phyloP scores from a whole-genome alignment of 1,140 invertebrate species.

The Trypoxylus dichotomus region DNA sequence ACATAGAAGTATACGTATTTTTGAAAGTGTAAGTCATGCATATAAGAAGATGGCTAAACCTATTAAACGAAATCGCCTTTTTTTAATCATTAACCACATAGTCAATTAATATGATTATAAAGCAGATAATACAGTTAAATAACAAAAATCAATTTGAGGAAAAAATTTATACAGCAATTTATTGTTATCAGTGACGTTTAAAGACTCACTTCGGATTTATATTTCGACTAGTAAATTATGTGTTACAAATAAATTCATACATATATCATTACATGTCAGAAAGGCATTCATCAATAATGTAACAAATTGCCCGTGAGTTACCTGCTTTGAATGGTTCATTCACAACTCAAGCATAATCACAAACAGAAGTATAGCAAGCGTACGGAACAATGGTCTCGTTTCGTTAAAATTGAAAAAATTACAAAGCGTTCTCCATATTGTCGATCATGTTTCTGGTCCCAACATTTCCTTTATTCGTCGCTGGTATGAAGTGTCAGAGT shows the following conservation, averaged over 20 bases:
- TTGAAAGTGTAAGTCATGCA: too few relatives aligned
- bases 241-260: not conserved
- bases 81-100: too few relatives aligned
- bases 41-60: too few relatives aligned
- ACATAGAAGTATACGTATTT: too few relatives aligned
- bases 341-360: constrained; percentile 12
- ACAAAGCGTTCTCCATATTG: not conserved
- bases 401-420: constrained; percentile 23
- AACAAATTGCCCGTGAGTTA: constrained; percentile 23
- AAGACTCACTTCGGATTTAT: too few relatives aligned
- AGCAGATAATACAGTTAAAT: too few relatives aligned
- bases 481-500: not conserved
- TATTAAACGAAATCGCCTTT: too few relatives aligned
- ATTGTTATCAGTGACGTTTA: too few relatives aligned
- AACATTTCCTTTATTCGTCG: not conserved
- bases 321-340: constrained; percentile 13
- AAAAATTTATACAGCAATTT: too few relatives aligned
- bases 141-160: too few relatives aligned
- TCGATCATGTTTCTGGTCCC: not conserved
- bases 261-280: not conserved
- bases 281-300: not conserved
- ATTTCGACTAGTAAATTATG: too few relatives aligned
- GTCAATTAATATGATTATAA: too few relatives aligned
- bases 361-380: not conserved
- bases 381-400: not conserved